Evolutionary conservation across 1,140 invertebrate species (phyloP).

Genomic region (Vanessa atalanta): DNA sequence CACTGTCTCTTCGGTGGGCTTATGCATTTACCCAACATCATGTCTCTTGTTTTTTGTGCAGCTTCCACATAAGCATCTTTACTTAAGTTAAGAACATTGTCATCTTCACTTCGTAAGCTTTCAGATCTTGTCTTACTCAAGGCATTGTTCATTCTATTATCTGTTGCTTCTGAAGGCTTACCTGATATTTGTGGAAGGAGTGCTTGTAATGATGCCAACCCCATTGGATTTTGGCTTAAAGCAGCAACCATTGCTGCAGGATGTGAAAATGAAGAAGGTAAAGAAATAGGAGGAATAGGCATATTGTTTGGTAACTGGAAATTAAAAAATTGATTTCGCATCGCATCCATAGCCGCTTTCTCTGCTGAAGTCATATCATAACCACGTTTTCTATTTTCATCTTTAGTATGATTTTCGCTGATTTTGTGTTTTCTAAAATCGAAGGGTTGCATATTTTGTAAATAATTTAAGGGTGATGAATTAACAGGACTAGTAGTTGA

Average conservation of each 20-base stretch:
- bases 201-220: slow-evolving; percentile 71
- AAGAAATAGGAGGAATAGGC: slow-evolving; percentile 82
- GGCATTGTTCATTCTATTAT: slow-evolving; percentile 53
- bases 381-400: slow-evolving; percentile 67
- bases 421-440: slow-evolving; percentile 88
- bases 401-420: slow-evolving; percentile 59
- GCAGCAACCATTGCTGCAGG: slow-evolving; percentile 81
- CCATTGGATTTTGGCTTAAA: slow-evolving; percentile 76
- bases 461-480: slow-evolving; percentile 90
- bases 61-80: slow-evolving; percentile 79
- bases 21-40: slow-evolving; percentile 87
- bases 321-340: slow-evolving; percentile 81
- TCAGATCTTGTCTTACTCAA: slow-evolving; percentile 52
- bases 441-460: slow-evolving; percentile 97
- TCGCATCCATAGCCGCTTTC: slow-evolving; percentile 80
- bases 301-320: slow-evolving; percentile 84
- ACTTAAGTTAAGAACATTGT: slow-evolving; percentile 87
- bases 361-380: slow-evolving; percentile 76
- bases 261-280: slow-evolving; percentile 79
- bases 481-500: slow-evolving; percentile 81
- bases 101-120: slow-evolving; percentile 83
- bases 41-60: slow-evolving; percentile 74
- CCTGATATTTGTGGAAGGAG: slow-evolving; percentile 71
- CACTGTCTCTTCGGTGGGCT: slow-evolving; percentile 95
- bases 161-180: slow-evolving; percentile 52